Base-by-base conservation (phyloP, 2,797 vertebrate genomes). In the Cygnus olor region DNA sequence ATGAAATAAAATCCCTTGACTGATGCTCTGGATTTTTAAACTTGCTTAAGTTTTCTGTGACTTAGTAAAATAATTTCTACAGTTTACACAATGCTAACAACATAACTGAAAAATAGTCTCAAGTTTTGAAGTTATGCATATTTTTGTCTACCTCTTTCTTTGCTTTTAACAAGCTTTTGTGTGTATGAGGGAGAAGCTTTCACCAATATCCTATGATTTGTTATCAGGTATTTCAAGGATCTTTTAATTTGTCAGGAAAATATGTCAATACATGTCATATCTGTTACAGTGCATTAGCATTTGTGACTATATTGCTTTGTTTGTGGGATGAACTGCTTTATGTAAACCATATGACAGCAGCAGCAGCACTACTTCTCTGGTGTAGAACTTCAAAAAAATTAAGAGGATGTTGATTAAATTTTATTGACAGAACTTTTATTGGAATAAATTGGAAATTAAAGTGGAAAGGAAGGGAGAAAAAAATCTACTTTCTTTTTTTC, bases 1-100 rank as follows among this genome's bases (percentile, higher is more conserved):
- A 80, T 88, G 70, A 90, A 96, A 89, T 90, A 86, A 94, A 96
- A 96, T 81, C 74, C n/a, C 85, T 84, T 71, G 65, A 83, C 49
- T 80, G 76, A 78, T 78, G 64, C 53, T 65, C 57, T 44, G 54
- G 24, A 42, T 91, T 85, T 95, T 92, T 53, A 81, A 92, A 88
- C 38, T 80, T 79, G 14, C 45, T 51, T 18, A 73, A 74, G 30
- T 79, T 85, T 86, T 80, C 63, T 49, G 20, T 64, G 66, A 42
- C 69, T 84, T 64, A 79, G 60, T 63, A 63, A 93, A 79, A 21
- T n/a, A 65, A 70, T 89, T 88, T 63, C 70, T 92, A 24, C 40
- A 79, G n/a, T 81, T 94, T 63, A 76, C 56, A 95, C 68, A 91
- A 83, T 27, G 4, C 27, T 70, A 34, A 49, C 30, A 92, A 10